Percentiles rank a stretch among this genome's conserved stretches.
Evolutionary conservation across 2,797 vertebrate genomes (phyloP).

Genomic region (Loris lydekkerianus): DNA sequence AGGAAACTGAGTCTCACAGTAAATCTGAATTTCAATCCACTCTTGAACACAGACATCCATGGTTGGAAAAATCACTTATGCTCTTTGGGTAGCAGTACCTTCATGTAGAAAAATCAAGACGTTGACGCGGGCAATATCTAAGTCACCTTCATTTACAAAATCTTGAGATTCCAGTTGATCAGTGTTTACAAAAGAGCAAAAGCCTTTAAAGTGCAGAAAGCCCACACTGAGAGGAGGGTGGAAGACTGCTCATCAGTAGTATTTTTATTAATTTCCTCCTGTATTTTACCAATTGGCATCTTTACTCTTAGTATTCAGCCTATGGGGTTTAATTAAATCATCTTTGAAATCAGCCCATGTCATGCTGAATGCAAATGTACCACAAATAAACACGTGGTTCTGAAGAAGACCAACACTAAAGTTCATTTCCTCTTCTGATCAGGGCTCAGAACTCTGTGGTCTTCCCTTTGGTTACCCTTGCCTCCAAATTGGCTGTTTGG

Average conservation of each 20-base stretch:
- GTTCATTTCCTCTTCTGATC: neutral
- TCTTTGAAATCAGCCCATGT: neutral
- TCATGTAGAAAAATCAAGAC: neutral
- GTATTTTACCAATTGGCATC: neutral
- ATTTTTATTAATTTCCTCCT: conserved; percentile 24
- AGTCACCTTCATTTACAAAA: conserved; percentile 56
- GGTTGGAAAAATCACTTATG: neutral
- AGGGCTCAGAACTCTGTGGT: neutral
- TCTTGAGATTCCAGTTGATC: neutral
- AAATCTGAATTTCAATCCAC: conserved; percentile 30
- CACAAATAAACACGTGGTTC: neutral
- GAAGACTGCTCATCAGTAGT: neutral
- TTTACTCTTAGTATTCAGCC: conserved; percentile 16
- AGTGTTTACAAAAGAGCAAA: neutral
- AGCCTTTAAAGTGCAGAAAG: neutral
- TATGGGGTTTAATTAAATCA: neutral
- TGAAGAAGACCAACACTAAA: neutral
- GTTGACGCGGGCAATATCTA: neutral
- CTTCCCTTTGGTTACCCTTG: conserved; percentile 30
- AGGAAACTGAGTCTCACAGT: neutral
- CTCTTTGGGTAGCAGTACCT: neutral
- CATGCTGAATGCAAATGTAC: neutral
- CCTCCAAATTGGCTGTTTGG: neutral
- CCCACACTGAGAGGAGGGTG: neutral
- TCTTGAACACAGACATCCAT: neutral